phyloP scores from a whole-genome alignment of 2,888 invertebrate species.

The Mycogona germanica region DNA sequence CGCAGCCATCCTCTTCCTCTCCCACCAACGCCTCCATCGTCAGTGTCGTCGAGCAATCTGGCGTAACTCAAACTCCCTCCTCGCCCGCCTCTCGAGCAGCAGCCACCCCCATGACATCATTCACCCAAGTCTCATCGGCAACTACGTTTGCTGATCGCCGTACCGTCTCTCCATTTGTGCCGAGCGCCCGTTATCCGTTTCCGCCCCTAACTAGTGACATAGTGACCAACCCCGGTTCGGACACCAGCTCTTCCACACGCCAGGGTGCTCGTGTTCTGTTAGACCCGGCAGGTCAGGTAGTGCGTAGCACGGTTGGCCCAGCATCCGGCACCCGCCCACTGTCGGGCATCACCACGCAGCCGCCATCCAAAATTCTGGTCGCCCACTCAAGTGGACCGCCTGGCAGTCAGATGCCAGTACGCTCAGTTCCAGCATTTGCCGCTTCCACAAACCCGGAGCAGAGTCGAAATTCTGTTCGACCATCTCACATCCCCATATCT shows the following conservation, averaged over 20 bases:
- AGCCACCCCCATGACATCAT: background rate
- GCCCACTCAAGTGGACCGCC: background rate
- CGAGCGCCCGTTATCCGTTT: background rate
- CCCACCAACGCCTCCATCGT: too few species aligned
- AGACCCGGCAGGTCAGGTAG: conserved; percentile 72
- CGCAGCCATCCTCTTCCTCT: too few species aligned
- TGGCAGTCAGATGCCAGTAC: background rate
- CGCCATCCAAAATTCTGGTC: too few species aligned
- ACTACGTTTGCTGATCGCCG: background rate
- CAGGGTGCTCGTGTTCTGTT: conserved; percentile 67
- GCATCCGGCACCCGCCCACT: too few species aligned
- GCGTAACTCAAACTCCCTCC: background rate
- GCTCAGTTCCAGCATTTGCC: background rate
- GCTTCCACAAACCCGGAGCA: background rate
- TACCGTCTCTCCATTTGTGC: background rate
- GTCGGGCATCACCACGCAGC: too few species aligned
- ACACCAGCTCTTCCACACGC: conserved; percentile 26
- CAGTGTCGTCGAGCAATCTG: background rate
- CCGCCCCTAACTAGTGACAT: background rate
- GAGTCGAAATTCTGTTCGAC: background rate
- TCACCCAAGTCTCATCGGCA: background rate
- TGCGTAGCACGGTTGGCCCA: conserved; percentile 10
- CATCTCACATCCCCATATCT: background rate
- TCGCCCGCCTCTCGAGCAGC: too few species aligned
- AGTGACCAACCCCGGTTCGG: background rate